Base-by-base conservation (phyloP, 2,113 vertebrate species). In the Acanthochromis polyacanthus region DNA sequence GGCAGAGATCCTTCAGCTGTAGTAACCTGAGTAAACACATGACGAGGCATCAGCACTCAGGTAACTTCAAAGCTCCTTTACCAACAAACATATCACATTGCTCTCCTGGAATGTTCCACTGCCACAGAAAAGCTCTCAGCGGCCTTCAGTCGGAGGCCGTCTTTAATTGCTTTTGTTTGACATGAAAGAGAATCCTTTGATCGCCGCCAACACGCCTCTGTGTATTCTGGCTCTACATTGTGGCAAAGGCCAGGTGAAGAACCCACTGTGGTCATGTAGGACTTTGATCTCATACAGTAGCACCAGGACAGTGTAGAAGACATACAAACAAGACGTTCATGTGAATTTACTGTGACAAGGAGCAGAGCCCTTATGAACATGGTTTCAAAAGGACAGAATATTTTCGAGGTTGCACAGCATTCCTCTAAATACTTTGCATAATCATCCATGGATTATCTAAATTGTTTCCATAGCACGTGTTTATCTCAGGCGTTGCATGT, bases 61-160 rank as follows among this genome's bases (percentile, higher is more conserved):
- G 85, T 84, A 71, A 78, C 89, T 86, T 91, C 74, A 92, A 88
- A 91, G 86, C 74, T 82, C 69, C 28, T 76, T 80, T 71, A 71
- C 30, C 70, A 75, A 45, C 80, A 74, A 87, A 72, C 32, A 20
- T 65, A 87, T 91, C 72, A 16, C 14, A 46, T 92, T 81, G 72
- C 82, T 30, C 16, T 19, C 0, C 52, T 25, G 76, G 78, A 90
- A 85, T 75, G 72, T 81, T 90, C 63, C 83, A 74, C 68, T 32
- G 55, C 43, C 56, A 17, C 32, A 46, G 57, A 77, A 45, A 78
- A 4, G 51, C 78, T 81, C 53, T 46, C 30, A 69, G 32, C 46
- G 20, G 59, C 46, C 25, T 58, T 81, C 16, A 71, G 48, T 75
- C 43, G 4, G 40, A 40, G 75, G 25, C 55, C 12, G 20, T 10